Percentiles rank a stretch among this genome's conserved stretches.
Evolutionary conservation across 2,797 vertebrate species (phyloP).

Genomic region (Anolis apletophallus): DNA sequence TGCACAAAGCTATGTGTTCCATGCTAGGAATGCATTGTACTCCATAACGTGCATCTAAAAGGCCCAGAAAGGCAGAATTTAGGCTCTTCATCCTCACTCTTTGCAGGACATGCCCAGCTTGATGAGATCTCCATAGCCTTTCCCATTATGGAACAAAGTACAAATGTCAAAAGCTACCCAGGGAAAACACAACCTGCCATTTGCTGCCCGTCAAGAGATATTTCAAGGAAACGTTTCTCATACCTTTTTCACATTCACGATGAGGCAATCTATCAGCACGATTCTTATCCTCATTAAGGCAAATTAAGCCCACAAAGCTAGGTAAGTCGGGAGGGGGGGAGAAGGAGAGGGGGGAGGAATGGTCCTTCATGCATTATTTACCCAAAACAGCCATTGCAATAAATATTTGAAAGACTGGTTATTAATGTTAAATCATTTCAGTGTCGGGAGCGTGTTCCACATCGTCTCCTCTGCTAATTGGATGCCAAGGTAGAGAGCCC

Average conservation of each 20-base stretch:
- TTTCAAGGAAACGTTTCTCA: slow-evolving; percentile 50
- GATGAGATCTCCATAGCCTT: background rate
- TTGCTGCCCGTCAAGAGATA: slow-evolving; percentile 33
- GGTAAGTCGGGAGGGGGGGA: slow-evolving; percentile 54
- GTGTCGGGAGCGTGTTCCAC: slow-evolving; percentile 59
- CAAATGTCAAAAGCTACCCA: background rate
- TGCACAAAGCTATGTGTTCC: background rate
- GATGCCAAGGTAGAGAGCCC: slow-evolving; percentile 54
- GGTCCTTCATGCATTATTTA: slow-evolving; percentile 80
- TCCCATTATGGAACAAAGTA: background rate
- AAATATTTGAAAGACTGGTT: slow-evolving; percentile 81
- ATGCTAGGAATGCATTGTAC: background rate
- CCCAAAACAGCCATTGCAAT: slow-evolving; percentile 82
- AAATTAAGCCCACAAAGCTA: slow-evolving; percentile 78
- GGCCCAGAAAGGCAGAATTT: background rate
- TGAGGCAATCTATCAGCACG: slow-evolving; percentile 74
- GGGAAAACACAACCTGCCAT: slow-evolving; percentile 6
- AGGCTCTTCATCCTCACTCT: background rate
- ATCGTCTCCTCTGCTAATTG: slow-evolving; percentile 72
- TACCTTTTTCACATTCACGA: slow-evolving; percentile 29
- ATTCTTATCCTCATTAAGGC: slow-evolving; percentile 80
- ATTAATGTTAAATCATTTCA: slow-evolving; percentile 75
- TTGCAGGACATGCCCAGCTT: background rate
- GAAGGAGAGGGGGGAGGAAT: background rate
- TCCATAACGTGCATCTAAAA: background rate